Base-by-base conservation (phyloP, 1,140 invertebrate species). In the Papilio glaucus region DNA sequence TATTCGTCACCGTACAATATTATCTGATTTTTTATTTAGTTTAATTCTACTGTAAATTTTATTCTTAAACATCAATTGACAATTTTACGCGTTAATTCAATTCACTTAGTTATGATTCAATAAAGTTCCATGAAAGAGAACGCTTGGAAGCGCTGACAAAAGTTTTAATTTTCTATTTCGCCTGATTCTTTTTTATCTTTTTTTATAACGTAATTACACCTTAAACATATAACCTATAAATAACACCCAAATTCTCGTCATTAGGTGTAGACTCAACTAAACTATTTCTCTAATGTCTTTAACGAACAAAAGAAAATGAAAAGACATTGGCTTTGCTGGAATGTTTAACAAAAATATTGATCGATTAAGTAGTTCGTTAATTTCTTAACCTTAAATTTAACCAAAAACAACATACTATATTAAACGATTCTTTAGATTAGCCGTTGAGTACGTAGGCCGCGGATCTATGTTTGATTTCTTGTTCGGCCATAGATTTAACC, bases 71-170 rank as follows among this genome's bases (percentile, higher is more conserved):
- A 57, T 57, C 9, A 57, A 26, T 57, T 26, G 49, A 57, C 12
- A 41, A 39, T 18, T 41, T 65, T 39, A 10, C 62, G 37, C 37
- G 33, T 65, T 65, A 39, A 41, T 65, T 63, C 61, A 21, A 38
- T 63, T 65, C 62, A 65, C 37, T 65, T 41, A 39, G 33, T 37
- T 39, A 8, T 24, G 13, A 41, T 65, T 65, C 62, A 41, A 65
- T 65, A 65, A 65, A 41, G 62, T 38, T 39, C 39, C 9, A 38
- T 65, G 62, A 65, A 65, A 65, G 60, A 37, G 37, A 39, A 39
- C 62, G 33, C 21, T 57, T 57, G 49, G 21, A 57, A 57, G 21
- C 49, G 24, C 49, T 24, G 21, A 24, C 10, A 24, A 57, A 26
- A 26, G 49, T 26, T 57, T 57, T 57, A 57, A 57, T 26, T 24